Evolutionary conservation across 2,888 invertebrate species (phyloP).

Genomic region (Brachylomia viminalis): DNA sequence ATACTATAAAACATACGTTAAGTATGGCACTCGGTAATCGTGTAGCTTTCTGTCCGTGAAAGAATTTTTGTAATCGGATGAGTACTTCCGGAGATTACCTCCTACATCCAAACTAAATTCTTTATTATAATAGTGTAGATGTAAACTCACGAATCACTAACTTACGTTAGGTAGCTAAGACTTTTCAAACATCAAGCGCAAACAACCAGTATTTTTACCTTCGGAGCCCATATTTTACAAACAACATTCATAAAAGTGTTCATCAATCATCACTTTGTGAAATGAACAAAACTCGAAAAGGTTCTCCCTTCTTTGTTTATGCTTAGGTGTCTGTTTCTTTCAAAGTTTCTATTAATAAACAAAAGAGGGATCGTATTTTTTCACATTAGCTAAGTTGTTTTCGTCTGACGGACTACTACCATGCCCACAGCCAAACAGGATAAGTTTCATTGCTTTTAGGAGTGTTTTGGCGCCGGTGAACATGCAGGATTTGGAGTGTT

Average conservation of each 20-base stretch:
- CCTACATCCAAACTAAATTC: too few relatives aligned
- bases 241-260: slow-evolving; percentile 36
- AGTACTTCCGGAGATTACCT: too few relatives aligned
- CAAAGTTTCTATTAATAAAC: slow-evolving; percentile 12
- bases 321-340: slow-evolving; percentile 19
- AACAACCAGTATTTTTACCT: slow-evolving; percentile 26
- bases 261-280: slow-evolving; percentile 50
- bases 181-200: not conserved
- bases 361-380: not conserved
- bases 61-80: too few relatives aligned
- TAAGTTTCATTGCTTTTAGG: not conserved
- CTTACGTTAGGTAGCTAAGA: too few relatives aligned
- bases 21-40: too few relatives aligned
- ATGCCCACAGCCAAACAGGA: not conserved
- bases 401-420: not conserved
- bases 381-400: not conserved
- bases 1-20: too few relatives aligned
- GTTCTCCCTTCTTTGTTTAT: slow-evolving; percentile 31
- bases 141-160: too few relatives aligned
- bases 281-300: slow-evolving; percentile 36
- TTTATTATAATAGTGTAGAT: too few relatives aligned
- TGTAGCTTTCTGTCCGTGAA: too few relatives aligned
- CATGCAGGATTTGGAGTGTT: not conserved
- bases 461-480: not conserved
- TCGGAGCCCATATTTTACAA: slow-evolving; percentile 27